phyloP scores from a whole-genome alignment of 2,113 vertebrate species.

The Lepisosteus osseus region DNA sequence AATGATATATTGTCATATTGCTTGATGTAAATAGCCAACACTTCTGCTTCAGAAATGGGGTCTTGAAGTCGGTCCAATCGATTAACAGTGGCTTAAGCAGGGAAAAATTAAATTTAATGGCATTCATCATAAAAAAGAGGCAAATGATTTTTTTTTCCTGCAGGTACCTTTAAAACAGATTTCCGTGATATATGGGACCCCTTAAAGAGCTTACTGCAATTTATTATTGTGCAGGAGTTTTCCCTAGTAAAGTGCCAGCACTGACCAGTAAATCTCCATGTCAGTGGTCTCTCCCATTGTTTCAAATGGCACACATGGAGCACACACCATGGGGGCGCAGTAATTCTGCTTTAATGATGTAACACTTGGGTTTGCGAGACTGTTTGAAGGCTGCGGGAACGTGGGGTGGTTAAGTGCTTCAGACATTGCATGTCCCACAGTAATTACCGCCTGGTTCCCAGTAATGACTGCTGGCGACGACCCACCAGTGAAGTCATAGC shows the following conservation, averaged over 20 bases:
- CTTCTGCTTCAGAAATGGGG: constrained; percentile 43
- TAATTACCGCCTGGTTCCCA: constrained; percentile 73
- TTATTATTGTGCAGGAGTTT: constrained; percentile 79
- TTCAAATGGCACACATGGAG: constrained; percentile 74
- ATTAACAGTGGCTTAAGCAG: constrained; percentile 52
- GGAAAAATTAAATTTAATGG: constrained; percentile 55
- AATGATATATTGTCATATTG: constrained; percentile 45
- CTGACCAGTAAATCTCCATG: constrained; percentile 75
- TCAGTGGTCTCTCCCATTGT: constrained; percentile 64
- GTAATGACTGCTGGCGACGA: constrained; percentile 68
- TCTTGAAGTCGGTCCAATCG: constrained; percentile 65
- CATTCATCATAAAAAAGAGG: constrained; percentile 46
- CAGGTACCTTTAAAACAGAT: constrained; percentile 46
- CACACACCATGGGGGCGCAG: constrained; percentile 58
- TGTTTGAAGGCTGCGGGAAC: constrained; percentile 65
- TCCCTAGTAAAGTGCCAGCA: constrained; percentile 81
- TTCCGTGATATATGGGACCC: constrained; percentile 63
- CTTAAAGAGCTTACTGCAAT: constrained; percentile 63
- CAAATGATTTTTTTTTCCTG: constrained; percentile 18
- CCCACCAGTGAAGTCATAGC: constrained; percentile 72
- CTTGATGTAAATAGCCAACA: constrained; percentile 38
- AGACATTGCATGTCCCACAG: constrained; percentile 65
- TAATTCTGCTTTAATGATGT: constrained; percentile 75
- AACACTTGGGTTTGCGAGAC: constrained; percentile 71
- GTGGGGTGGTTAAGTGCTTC: constrained; percentile 52